Evolutionary conservation across 92 coral and sea anemone genomes (phyloP), one percentile per base, ranked within the genome.

Genomic region (Zoanthus gigantus): DNA sequence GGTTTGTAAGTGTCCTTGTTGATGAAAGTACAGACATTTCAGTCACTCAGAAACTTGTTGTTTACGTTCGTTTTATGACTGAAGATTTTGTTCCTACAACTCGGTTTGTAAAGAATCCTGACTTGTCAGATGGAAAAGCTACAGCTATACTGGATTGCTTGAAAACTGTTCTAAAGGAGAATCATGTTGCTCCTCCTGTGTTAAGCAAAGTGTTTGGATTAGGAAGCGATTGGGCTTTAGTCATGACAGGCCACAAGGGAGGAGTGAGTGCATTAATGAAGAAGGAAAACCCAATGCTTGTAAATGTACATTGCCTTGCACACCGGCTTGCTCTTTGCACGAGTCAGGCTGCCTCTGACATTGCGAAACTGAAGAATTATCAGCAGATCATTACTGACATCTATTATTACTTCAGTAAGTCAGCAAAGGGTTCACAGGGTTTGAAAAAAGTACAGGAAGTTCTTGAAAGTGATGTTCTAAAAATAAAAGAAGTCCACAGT

Each of bases 11-110:
- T 50, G 31, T 86, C 76, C 61, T 86, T n/a, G 83, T 52, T 4
- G 89, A 86, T 66, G 89, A 86, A 76, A 86, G 89, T 52, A 86
- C 89, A 23, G 88, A 74, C 71, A 73, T 85, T 23, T 50, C 31
- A n/a, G 71, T 65, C 18, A 65, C 23, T 14, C 71, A 65, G 29
- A 65, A n/a, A 32, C 30, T 67, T 16, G 34, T 16, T 29, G 31
- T 83, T 44, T 83, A 83, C 72, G 29, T n/a, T 37, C 42, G 42
- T 37, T 37, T 37, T 37, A 37, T 37, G 42, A 37, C 42, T 37
- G 42, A 37, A 37, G 42, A 37, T 37, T 37, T 37, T 37, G 42
- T 37, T 37, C 42, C 42, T 0, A 37, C 42, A 37, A 37, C 42
- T 37, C 42, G 42, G 42, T 37, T 37, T 37, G 42, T 37, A 37